phyloP scores from a whole-genome alignment of 2,888 invertebrate species.

The Lepidonotus clava region DNA sequence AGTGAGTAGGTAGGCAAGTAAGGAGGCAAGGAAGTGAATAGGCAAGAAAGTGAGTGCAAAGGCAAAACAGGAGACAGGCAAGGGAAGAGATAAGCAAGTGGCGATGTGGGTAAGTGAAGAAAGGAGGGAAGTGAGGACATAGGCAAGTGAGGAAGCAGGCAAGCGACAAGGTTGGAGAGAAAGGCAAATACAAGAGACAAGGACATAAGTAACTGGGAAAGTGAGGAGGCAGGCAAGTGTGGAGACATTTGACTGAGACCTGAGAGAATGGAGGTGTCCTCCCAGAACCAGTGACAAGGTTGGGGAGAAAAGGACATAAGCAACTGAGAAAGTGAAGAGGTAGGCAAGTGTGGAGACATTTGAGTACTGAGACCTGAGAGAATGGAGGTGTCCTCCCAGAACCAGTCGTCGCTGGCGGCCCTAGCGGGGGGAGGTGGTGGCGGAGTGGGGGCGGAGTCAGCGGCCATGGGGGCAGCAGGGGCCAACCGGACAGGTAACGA shows the following conservation, averaged over 20 bases:
- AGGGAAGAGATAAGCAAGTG: background rate
- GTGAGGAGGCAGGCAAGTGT: no score
- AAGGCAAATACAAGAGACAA: no score
- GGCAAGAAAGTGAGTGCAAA: background rate
- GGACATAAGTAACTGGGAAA: no score
- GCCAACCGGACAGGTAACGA: background rate
- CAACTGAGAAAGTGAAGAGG: no score
- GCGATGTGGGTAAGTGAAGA: background rate
- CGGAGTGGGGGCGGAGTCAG: background rate
- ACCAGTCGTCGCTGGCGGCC: no score
- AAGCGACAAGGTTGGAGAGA: background rate
- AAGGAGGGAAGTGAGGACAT: background rate
- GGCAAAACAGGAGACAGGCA: background rate
- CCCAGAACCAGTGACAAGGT: no score
- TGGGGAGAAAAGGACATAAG: no score
- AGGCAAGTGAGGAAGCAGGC: background rate
- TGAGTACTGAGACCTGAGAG: no score
- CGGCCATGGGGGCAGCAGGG: background rate
- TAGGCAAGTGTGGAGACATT: no score
- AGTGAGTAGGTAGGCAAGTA: slow-evolving; percentile 6
- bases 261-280: no score
- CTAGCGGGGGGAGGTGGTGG: background rate
- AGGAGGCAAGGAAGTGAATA: background rate
- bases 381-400: no score
- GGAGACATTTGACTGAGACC: no score